Evolutionary conservation across 2,113 vertebrate species (phyloP).

Genomic region (Shinisaurus crocodilurus): DNA sequence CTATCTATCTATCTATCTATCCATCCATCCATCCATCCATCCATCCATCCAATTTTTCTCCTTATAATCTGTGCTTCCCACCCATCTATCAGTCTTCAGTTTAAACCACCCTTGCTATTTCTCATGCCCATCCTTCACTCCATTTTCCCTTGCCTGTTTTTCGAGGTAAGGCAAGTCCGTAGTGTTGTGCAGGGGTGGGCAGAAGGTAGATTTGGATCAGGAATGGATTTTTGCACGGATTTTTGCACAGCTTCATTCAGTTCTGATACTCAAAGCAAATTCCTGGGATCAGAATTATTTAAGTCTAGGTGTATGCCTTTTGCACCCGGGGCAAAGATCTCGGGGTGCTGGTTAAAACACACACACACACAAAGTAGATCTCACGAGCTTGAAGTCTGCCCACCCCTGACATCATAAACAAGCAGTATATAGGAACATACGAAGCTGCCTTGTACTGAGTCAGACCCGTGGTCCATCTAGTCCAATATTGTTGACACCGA

Average conservation of each 20-base stretch:
- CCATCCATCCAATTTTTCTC: not conserved
- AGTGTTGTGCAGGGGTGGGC: not conserved
- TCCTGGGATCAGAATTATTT: not conserved
- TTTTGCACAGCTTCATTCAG: not conserved
- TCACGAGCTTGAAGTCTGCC: too few species aligned
- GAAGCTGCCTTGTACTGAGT: too few species aligned
- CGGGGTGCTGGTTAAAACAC: too few species aligned
- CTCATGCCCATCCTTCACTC: not conserved
- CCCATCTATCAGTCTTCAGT: not conserved
- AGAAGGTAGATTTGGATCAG: not conserved
- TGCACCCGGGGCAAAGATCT: not conserved
- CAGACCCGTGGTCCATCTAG: too few species aligned
- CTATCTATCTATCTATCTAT: slow-evolving; percentile 17
- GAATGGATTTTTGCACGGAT: not conserved
- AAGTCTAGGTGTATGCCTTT: not conserved
- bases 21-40: not conserved
- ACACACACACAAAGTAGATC: too few species aligned
- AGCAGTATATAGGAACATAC: too few species aligned
- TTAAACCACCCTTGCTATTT: not conserved
- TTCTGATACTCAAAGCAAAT: not conserved
- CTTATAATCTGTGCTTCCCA: not conserved
- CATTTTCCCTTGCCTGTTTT: not conserved
- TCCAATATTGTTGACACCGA: too few species aligned
- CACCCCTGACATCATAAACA: too few species aligned
- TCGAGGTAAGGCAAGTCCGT: not conserved